Conservation (phyloP, 2,888 invertebrate genomes). For the Tiliacea aurago region DNA sequence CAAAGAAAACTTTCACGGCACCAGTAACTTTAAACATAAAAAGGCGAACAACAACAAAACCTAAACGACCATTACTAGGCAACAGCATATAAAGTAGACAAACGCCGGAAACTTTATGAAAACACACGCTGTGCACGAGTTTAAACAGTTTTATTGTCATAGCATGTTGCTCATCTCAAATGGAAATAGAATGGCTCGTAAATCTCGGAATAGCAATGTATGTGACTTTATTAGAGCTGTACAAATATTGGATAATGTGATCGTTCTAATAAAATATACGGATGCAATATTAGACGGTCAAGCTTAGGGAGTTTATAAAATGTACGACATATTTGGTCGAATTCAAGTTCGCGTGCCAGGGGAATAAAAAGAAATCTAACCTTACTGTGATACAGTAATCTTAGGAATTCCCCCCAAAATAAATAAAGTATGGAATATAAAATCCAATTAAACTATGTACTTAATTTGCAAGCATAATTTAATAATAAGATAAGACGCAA, state of each 20-base stretch:
- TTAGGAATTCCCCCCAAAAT: constrained; percentile 5
- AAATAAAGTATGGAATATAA: constrained; percentile 29
- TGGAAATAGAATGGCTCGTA: constrained; percentile 83
- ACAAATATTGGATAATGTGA: constrained; percentile 66
- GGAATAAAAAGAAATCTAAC: background rate
- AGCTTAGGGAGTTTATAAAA: background rate
- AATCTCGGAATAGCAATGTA: constrained; percentile 84
- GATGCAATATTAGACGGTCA: background rate
- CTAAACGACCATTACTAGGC: constrained; percentile 63
- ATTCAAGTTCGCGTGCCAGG: background rate
- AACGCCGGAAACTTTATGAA: constrained; percentile 86
- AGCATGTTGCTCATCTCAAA: constrained; percentile 81
- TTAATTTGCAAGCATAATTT: constrained; percentile 46
- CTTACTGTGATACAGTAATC: too few species aligned
- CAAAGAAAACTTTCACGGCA: constrained; percentile 42
- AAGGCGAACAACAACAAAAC: constrained; percentile 62
- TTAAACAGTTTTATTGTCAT: constrained; percentile 85
- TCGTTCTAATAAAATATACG: constrained; percentile 25
- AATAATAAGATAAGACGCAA: constrained; percentile 43
- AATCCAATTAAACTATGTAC: constrained; percentile 48
- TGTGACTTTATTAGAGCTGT: constrained; percentile 73
- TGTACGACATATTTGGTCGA: background rate
- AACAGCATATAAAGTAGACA: constrained; percentile 67
- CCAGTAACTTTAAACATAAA: constrained; percentile 54
- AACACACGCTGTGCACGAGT: constrained; percentile 76